Base-by-base conservation (phyloP, 2,888 invertebrate genomes). In the Phasia obesa region DNA sequence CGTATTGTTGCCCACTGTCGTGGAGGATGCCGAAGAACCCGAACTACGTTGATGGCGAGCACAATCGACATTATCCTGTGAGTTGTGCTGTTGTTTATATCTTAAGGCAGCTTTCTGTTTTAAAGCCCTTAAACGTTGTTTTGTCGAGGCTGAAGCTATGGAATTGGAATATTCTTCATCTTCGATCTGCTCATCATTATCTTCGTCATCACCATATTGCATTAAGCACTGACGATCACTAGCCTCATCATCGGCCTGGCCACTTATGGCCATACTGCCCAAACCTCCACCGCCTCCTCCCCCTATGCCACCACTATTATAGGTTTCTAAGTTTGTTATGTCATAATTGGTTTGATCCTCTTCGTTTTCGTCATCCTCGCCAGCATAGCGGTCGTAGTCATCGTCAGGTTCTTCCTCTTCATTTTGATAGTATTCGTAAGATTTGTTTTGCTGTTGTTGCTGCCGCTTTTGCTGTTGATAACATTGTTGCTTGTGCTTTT, bases 271-370 rank as follows among this genome's bases (percentile, higher is more conserved):
- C 84, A 49, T 79, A 19, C 62, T 73, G 21, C 25, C 62, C 42
- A 42, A 74, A 21, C 64, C 78, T 13, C 67, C 82, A 35, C 75
- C 76, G n/a, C 59, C 77, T 2, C 74, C 84, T 4, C 59, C 77
- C 2, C 74, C 84, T 4, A 75, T 44, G 7, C 86, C 85, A 1
- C 89, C 88, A 60, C 90, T 90, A 51, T 89, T 89, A 49, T 90
- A 89, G 2, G 90, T 90, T 47, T 90, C 89, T 27, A 90, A 88
- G 79, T 90, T 90, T 31, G 90, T 88, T 81, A 90, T 90, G 75
- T 89, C 90, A 57, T 90, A 90, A 69, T 89, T 87, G 2, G 90
- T 90, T 86, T 90, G 90, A 87, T 90, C 90, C 81, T 90, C 90
- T 62, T 89, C 89, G 19, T 90, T 89, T 57, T 90, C 90, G 9